phyloP scores from a whole-genome alignment of 2,888 invertebrate species.

The Ormyrus thymus region DNA sequence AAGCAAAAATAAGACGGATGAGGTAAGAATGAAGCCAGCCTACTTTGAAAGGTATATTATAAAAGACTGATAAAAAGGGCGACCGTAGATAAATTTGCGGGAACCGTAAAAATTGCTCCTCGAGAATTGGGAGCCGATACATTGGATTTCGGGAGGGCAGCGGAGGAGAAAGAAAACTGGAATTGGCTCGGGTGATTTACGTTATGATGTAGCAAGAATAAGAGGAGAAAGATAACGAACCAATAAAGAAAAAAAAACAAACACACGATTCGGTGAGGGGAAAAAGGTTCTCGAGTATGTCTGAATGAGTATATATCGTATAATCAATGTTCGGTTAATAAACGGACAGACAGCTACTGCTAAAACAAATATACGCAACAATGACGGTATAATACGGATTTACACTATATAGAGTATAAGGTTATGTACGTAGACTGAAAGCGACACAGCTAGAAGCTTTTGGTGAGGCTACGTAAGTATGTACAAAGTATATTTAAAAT shows the following conservation, averaged over 20 bases:
- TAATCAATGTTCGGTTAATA: conserved; percentile 56
- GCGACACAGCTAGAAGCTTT: conserved; percentile 72
- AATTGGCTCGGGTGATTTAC: not conserved
- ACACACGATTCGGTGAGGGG: not conserved
- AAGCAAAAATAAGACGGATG: conserved; percentile 9
- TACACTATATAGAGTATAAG: conserved; percentile 61
- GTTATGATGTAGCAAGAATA: not conserved
- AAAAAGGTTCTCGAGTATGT: conserved; percentile 29
- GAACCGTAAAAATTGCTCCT: too few species aligned
- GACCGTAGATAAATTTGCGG: too few species aligned
- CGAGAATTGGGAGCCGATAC: too few species aligned
- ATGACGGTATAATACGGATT: conserved; percentile 60
- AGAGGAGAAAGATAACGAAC: conserved; percentile 37
- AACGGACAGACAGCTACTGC: conserved; percentile 69
- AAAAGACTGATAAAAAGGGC: conserved; percentile 10
- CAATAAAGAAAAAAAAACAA: conserved; percentile 51
- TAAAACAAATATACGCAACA: conserved; percentile 65
- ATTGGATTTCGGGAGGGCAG: not conserved
- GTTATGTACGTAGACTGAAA: conserved; percentile 69
- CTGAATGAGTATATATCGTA: conserved; percentile 57
- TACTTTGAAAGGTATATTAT: not conserved
- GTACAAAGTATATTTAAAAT: conserved; percentile 42
- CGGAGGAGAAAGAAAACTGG: not conserved
- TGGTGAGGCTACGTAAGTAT: conserved; percentile 64
- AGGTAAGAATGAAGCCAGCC: conserved; percentile 22